These are phyloP conservation scores for Lanius collurio DNA, from an alignment of 2,113 vertebrate species.

Conservation along the genomic window DNA sequence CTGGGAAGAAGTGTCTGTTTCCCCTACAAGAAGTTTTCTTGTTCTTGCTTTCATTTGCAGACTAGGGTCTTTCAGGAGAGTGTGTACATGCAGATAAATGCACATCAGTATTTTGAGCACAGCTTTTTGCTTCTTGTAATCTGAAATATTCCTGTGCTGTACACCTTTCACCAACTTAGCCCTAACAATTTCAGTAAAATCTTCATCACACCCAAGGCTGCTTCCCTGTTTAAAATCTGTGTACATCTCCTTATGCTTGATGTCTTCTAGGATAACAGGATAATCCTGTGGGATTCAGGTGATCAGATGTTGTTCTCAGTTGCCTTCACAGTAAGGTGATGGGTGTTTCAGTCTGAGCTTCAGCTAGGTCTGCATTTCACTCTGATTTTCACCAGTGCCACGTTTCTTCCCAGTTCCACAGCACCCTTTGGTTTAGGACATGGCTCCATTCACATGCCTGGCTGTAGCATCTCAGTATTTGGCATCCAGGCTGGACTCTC, in stretches of 20 bases:
- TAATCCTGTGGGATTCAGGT: neutral
- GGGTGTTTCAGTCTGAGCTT: neutral
- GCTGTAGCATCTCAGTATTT: neutral
- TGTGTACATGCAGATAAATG: neutral
- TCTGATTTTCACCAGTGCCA: neutral
- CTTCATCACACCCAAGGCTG: fast-evolving
- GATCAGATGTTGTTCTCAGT: neutral
- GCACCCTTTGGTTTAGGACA: neutral
- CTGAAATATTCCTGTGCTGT: neutral
- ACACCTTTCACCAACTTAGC: neutral
- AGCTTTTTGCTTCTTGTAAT: constrained; percentile 3
- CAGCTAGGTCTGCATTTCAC: neutral
- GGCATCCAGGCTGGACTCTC: neutral
- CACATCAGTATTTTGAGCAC: neutral
- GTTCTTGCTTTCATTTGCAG: neutral
- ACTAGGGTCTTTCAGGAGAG: neutral
- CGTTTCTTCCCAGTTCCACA: neutral
- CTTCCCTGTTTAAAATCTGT: neutral
- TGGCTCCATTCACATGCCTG: neutral
- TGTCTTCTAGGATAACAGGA: neutral
- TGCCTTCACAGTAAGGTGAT: neutral
- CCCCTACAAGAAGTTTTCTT: neutral
- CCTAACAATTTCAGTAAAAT: neutral
- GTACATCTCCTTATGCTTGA: neutral
- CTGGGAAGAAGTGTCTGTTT: neutral